These are phyloP conservation scores for Diploptera punctata DNA, from an alignment of 2,888 invertebrate species.

Conservation along the genomic window DNA sequence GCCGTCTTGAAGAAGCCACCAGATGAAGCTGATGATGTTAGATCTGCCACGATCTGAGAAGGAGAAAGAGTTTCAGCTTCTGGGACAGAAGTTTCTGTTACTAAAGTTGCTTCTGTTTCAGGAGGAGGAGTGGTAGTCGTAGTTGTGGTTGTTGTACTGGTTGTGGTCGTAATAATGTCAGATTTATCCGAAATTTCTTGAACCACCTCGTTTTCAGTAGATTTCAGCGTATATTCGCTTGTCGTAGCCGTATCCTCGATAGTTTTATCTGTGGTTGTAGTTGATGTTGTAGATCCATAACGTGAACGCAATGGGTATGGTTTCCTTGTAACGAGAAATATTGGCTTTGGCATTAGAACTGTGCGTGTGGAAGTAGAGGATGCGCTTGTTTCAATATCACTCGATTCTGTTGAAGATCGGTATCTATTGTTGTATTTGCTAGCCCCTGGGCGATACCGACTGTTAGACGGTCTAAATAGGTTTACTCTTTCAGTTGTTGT, in stretches of 20 bases:
- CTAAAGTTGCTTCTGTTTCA: neutral
- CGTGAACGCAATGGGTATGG: conserved; percentile 42
- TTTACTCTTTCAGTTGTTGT: conserved; percentile 23
- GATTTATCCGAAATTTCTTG: neutral
- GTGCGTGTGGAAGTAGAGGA: conserved; percentile 26
- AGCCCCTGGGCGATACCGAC: conserved; percentile 45
- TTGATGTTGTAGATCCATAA: neutral
- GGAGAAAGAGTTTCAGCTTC: conserved; percentile 34
- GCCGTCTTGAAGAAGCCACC: conserved; percentile 38
- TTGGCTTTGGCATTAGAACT: conserved; percentile 45
- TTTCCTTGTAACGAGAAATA: conserved; percentile 48
- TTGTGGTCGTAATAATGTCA: conserved; percentile 14
- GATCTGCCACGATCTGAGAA: conserved; percentile 65
- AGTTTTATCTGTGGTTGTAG: neutral
- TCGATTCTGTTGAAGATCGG: conserved; percentile 42
- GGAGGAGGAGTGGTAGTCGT: conserved; percentile 32
- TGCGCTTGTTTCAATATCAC: conserved; percentile 17
- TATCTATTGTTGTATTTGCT: conserved; percentile 49
- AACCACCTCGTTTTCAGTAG: neutral
- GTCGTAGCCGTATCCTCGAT: neutral
- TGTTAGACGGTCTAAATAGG: conserved; percentile 39
- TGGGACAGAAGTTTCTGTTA: conserved; percentile 5
- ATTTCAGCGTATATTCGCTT: neutral
- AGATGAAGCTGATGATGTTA: conserved; percentile 70
- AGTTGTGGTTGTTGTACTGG: conserved; percentile 6